These are phyloP conservation scores for Nasua narica DNA, from an alignment of 2,797 vertebrate genomes.

Conservation along the genomic window DNA sequence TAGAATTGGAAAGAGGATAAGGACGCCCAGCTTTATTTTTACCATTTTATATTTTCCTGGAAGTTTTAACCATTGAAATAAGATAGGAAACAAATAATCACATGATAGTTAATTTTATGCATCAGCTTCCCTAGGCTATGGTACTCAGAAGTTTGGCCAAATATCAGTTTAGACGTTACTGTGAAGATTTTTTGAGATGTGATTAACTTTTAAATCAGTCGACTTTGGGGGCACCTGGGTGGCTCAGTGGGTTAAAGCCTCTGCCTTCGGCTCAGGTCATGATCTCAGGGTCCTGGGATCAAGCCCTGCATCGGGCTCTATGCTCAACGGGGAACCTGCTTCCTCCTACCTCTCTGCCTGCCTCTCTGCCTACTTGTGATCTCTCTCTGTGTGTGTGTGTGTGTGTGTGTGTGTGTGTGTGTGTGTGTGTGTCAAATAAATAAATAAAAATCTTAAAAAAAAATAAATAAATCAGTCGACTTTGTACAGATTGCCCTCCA, in stretches of 20 bases:
- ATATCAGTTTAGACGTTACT: neutral
- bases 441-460: too few species aligned
- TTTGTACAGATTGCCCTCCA: neutral
- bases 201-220: neutral
- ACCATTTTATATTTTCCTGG: constrained; percentile 4
- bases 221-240: too few species aligned
- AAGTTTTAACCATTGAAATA: neutral
- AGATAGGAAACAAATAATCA: neutral
- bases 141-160: neutral
- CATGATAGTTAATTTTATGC: neutral
- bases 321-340: too few species aligned
- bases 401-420: too few species aligned
- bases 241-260: too few species aligned
- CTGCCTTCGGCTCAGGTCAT: too few species aligned
- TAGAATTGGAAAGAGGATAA: neutral
- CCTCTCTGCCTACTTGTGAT: too few species aligned
- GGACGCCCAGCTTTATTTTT: neutral
- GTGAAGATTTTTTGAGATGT: neutral
- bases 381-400: too few species aligned
- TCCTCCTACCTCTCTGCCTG: too few species aligned
- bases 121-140: neutral
- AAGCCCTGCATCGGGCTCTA: too few species aligned
- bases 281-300: too few species aligned
- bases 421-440: too few species aligned
- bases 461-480: neutral